A percentile compares a stretch with the other conserved stretches of the same genome.
These are phyloP conservation scores for Falcunculus frontatus DNA, from an alignment of 2,113 vertebrate species.

Conservation along the genomic window DNA sequence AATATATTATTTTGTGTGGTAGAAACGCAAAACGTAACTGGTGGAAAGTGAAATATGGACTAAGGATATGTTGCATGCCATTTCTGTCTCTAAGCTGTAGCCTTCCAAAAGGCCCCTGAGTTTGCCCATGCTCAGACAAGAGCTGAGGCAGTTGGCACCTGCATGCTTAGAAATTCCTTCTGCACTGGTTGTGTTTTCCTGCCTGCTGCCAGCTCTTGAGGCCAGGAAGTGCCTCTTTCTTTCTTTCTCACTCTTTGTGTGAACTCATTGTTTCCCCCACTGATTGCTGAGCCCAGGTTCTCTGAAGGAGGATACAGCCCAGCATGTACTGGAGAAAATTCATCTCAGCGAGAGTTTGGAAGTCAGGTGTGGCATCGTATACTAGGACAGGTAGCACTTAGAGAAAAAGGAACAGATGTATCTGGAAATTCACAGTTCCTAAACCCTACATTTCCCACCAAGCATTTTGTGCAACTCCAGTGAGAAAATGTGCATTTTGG, in stretches of 20 bases:
- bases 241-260: neutral
- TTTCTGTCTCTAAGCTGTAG: neutral
- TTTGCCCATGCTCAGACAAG: neutral
- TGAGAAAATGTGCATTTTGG: neutral
- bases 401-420: neutral
- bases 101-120: neutral
- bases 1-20: neutral
- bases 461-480: neutral
- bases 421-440: neutral
- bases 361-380: fast-evolving
- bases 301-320: neutral
- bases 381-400: neutral
- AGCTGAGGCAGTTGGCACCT: neutral
- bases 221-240: neutral
- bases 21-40: neutral
- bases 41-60: neutral
- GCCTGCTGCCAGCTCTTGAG: neutral
- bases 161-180: neutral
- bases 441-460: neutral
- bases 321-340: neutral
- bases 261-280: neutral
- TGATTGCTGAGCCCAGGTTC: neutral
- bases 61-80: neutral
- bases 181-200: neutral
- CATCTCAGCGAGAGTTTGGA: neutral